Conservation (phyloP, 2,113 vertebrate genomes). For the Pyxicephalus adspersus region DNA sequence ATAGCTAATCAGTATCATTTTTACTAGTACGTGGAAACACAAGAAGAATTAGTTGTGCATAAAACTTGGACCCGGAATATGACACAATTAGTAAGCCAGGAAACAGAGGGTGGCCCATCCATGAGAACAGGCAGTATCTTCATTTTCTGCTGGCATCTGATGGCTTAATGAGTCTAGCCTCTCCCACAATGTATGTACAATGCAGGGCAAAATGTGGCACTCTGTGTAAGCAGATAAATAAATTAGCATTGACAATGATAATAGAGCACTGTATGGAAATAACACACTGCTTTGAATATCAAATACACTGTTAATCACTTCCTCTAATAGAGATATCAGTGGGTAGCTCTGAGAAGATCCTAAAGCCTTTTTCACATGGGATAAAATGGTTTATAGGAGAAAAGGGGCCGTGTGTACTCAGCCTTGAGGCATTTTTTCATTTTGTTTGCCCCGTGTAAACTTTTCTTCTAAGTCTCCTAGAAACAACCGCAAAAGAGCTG, state of each 20-base stretch:
- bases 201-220: slow-evolving; percentile 10
- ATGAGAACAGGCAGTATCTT: neutral
- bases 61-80: too few species aligned
- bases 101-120: neutral
- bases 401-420: slow-evolving; percentile 48
- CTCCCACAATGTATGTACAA: slow-evolving; percentile 4
- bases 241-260: slow-evolving; percentile 35
- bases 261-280: slow-evolving; percentile 11
- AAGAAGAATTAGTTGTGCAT: too few species aligned
- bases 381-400: slow-evolving; percentile 47
- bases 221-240: slow-evolving; percentile 40
- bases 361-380: slow-evolving; percentile 48
- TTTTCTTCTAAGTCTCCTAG: slow-evolving; percentile 36
- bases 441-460: slow-evolving; percentile 55
- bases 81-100: neutral
- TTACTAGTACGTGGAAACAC: too few species aligned
- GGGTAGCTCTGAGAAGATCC: slow-evolving; percentile 55
- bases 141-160: neutral
- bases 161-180: slow-evolving; percentile 35
- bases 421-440: slow-evolving; percentile 54
- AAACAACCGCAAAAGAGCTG: slow-evolving; percentile 45
- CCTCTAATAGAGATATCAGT: slow-evolving; percentile 49
- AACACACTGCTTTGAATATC: slow-evolving; percentile 25
- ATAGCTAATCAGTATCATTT: too few species aligned
- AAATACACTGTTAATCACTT: slow-evolving; percentile 46